Percentiles rank a stretch among this genome's conserved stretches.
Conservation (phyloP, 2,888 invertebrate genomes). For the Nasonovia ribisnigri region DNA sequence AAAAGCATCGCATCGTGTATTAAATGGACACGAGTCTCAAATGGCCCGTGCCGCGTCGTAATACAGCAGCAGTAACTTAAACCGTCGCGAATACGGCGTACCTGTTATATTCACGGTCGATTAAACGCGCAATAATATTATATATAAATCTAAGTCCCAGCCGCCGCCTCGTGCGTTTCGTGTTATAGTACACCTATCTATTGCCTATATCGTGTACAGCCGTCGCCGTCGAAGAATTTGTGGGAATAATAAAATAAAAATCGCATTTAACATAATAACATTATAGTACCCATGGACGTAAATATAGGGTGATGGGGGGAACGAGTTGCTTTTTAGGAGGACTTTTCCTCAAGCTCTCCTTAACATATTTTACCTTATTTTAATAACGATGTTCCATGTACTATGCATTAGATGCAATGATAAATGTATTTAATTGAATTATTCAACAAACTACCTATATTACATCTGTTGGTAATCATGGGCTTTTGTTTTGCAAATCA, state of each 20-base stretch:
- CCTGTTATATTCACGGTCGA: slow-evolving; percentile 23
- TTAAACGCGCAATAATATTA: slow-evolving; percentile 3
- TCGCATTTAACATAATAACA: not conserved
- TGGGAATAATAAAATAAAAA: not conserved
- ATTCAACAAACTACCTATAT: not conserved
- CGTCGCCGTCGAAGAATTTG: not conserved
- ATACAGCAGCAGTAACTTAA: slow-evolving; percentile 7
- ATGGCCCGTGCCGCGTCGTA: slow-evolving; percentile 35
- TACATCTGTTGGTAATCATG: not conserved
- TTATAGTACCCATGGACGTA: not conserved
- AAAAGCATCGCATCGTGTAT: not conserved
- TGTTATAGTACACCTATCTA: not conserved
- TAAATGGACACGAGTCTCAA: slow-evolving; percentile 11
- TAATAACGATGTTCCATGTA: not conserved
- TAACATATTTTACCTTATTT: not conserved
- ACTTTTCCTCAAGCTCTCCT: not conserved
- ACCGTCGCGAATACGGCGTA: not conserved
- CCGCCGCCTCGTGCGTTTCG: not conserved
- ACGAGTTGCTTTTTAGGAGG: not conserved
- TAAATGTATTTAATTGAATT: not conserved
- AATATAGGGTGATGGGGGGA: not conserved
- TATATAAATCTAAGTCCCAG: not conserved
- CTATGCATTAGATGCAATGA: too few relatives aligned
- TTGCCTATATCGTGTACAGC: not conserved
- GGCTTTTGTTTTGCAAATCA: not conserved